Conservation (phyloP, 2,888 invertebrate species). For the Thelaira solivaga region DNA sequence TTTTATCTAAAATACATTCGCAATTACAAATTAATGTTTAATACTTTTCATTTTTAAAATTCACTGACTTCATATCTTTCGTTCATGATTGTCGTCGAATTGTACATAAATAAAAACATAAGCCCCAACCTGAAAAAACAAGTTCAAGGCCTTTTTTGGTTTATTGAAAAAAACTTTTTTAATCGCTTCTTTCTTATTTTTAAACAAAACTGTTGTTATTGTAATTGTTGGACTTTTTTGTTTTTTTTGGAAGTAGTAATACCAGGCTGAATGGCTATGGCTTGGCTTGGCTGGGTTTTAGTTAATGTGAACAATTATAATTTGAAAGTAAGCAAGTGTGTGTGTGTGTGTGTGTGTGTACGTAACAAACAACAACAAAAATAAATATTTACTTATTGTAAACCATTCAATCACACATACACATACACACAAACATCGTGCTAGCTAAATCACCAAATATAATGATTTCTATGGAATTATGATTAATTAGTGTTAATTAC, state of each 20-base stretch:
- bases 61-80: slow-evolving; percentile 14
- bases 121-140: slow-evolving; percentile 48
- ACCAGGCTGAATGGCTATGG: slow-evolving; percentile 8
- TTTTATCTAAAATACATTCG: slow-evolving; percentile 20
- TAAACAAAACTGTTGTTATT: neutral
- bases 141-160: slow-evolving; percentile 61
- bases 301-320: slow-evolving; percentile 58
- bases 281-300: neutral
- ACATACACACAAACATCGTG: neutral
- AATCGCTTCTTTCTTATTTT: neutral
- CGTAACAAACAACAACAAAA: too few species aligned
- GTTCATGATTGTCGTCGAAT: slow-evolving; percentile 12
- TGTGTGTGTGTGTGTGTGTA: too few species aligned
- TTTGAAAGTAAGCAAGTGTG: slow-evolving; percentile 40
- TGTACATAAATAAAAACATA: too few species aligned
- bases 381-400: too few species aligned
- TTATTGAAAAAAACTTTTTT: slow-evolving; percentile 21
- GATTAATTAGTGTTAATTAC: slow-evolving; percentile 74
- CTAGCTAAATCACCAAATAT: slow-evolving; percentile 57
- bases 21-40: slow-evolving; percentile 14
- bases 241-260: slow-evolving; percentile 8
- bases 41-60: slow-evolving; percentile 21
- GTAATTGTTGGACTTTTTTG: neutral
- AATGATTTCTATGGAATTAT: slow-evolving; percentile 66
- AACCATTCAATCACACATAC: too few species aligned